Evolutionary conservation across 2,113 vertebrate species (phyloP).

Genomic region (Hepsetus odoe): DNA sequence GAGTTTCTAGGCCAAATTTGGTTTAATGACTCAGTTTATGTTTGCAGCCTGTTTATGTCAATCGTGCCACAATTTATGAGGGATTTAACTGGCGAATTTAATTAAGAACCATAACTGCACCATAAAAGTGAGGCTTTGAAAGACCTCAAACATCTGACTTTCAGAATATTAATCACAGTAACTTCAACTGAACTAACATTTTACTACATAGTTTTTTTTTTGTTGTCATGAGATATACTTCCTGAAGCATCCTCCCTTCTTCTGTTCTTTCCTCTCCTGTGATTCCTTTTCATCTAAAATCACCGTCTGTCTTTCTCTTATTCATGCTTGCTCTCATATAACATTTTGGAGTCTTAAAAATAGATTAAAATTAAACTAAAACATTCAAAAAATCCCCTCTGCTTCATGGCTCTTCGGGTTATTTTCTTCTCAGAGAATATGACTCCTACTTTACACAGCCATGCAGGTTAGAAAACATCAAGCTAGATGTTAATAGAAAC

Average conservation of each 20-base stretch:
- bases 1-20: neutral
- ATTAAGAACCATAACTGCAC: neutral
- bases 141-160: neutral
- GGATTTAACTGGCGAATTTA: conserved; percentile 6
- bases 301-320: neutral
- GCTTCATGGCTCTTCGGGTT: neutral
- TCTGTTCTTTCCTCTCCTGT: neutral
- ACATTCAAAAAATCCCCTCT: neutral
- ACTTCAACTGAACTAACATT: neutral
- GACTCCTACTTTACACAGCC: neutral
- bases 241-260: neutral
- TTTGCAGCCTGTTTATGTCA: neutral
- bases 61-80: conserved; percentile 1
- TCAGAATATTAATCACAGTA: neutral
- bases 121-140: neutral
- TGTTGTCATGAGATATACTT: neutral
- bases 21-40: conserved; percentile 7
- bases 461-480: neutral
- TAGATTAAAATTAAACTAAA: neutral
- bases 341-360: neutral
- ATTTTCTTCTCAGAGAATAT: neutral
- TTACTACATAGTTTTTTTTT: neutral
- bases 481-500: neutral
- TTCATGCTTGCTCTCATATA: neutral
- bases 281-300: neutral